Base-by-base conservation (phyloP, 2,797 vertebrate species). In the Myotis vivesi region DNA sequence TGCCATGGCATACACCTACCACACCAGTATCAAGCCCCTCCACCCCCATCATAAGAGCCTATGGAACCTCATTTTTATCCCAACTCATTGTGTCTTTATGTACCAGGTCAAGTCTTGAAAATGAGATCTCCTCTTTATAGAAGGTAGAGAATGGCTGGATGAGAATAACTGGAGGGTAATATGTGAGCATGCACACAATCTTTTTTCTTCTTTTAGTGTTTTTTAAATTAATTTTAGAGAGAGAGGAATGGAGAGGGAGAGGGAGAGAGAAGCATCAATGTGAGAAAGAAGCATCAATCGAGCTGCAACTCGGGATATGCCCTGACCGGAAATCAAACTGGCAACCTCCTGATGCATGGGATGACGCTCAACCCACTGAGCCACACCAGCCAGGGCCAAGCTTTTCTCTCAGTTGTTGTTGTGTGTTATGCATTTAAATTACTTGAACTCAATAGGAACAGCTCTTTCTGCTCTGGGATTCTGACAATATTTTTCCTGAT, bases 401-500 rank as follows among this genome's bases (percentile, higher is more conserved):
- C 23, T 90, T 30, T 57, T 33, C 51, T 93, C 28, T 20, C 55
- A 36, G 79, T 13, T 83, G 33, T 6, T 57, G 0, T 15, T 73
- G 11, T 38, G 22, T 2, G 7, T 77, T 71, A 28, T 38, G 53
- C 59, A 8, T 86, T 64, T 62, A 2, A 38, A 33, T 96, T 89
- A 92, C 64, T 94, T 85, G 49, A 25, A 16, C 97, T 96, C 77
- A 94, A 89, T 66, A 95, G 20, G 76, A 96, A 92, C 36, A 86
- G 57, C 5, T 51, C 71, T 89, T 76, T 84, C 90, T 95, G 36
- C 36, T 30, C 72, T 81, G 44, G 25, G 49, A 93, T 86, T 93
- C 91, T 93, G 64, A 91, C 79, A 95, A 79, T 92, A 93, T 94
- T 49, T 91, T 8, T 73, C 76, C 77, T 77, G 86, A 94, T 97